Evolutionary conservation across 2,113 vertebrate genomes (phyloP), one percentile per base, ranked within the genome.

Genomic region (Macquaria australasica): DNA sequence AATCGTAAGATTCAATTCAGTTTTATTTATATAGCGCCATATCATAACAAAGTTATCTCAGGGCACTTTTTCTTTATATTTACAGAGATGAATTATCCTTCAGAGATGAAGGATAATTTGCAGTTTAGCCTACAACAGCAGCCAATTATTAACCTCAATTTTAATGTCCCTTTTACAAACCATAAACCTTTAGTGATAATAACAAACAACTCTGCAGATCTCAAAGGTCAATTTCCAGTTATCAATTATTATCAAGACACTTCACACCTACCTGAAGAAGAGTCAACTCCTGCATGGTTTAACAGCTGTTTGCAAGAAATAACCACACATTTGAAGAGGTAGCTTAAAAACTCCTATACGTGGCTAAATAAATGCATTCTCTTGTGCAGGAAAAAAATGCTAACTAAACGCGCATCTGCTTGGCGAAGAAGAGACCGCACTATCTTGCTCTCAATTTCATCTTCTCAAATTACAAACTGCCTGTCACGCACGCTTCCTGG

Each of bases 401-500:
- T 53, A 25, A 50, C 28, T 28, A 9, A 37, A 23, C 15, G 1
- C 23, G 28, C 55, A 4, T 1, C 14, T 25, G 41, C 45, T 23
- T 21, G 14, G 2, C 11, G 14, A 62, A 31, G 8, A 66, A 4
- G 7, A 8, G 8, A 8, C 25, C 10, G n/a, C 53, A 51, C 3
- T 21, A 8, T 58, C 50, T 53, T 45, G 43, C 34, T 21, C 41
- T 41, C 43, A 39, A 3, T 2, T 73, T 56, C 18, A 50, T 63
- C 18, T 58, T 48, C 43, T 71, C n/a, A 18, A 9, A 16, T 20
- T 50, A 58, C 20, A 16, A 25, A 20, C 41, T 6, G 18, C 43
- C 43, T 41, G 53, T 39, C 50, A 2, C 0, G 34, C 34, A 14
- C 21, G 64, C 83, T 84, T 92, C 82, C 91, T 37, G 82, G 43